Evolutionary conservation across 2,797 vertebrate genomes (phyloP).

Genomic region (Podarcis siculus): DNA sequence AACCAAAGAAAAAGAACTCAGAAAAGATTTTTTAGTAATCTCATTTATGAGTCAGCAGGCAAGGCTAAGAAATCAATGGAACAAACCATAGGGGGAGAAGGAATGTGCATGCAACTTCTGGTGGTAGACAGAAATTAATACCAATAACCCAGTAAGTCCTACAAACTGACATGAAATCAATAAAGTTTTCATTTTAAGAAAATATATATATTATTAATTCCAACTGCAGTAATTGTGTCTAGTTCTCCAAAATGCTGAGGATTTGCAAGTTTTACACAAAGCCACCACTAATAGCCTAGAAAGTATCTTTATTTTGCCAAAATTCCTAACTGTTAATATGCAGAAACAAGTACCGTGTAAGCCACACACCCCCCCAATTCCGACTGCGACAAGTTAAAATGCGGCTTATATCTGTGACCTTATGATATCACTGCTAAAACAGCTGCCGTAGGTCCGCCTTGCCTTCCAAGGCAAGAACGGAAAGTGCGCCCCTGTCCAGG

Average conservation of each 20-base stretch:
- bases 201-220: neutral
- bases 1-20: neutral
- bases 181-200: neutral
- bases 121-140: constrained; percentile 30
- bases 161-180: neutral
- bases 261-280: neutral
- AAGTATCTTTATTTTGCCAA: neutral
- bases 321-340: neutral
- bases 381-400: too few species aligned
- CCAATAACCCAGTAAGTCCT: constrained; percentile 5
- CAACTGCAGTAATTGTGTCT: neutral
- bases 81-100: constrained; percentile 8
- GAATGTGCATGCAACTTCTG: constrained; percentile 5
- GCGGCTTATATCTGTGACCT: too few species aligned
- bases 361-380: too few species aligned
- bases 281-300: neutral
- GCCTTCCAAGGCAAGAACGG: too few species aligned
- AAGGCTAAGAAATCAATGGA: constrained; percentile 45
- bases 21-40: neutral
- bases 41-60: neutral
- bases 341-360: neutral
- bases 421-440: too few species aligned
- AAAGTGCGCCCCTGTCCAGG: too few species aligned
- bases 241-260: neutral
- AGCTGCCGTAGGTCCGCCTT: too few species aligned